Evolutionary conservation across 1,140 invertebrate species (phyloP).

Genomic region (Glomeris maerens): DNA sequence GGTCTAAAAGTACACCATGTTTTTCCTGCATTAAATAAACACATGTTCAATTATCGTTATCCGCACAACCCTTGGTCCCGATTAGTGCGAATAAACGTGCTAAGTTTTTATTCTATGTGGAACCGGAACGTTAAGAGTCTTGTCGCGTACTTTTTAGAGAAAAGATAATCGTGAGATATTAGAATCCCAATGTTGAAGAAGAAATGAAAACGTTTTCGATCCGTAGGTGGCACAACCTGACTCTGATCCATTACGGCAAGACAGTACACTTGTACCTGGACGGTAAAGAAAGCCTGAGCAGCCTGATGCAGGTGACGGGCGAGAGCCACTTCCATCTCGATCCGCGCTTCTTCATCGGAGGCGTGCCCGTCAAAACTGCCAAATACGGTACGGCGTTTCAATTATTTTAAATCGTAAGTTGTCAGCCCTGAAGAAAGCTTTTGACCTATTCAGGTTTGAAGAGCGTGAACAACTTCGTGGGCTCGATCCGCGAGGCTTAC

Average conservation of each 20-base stretch:
- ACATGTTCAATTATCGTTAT: not conserved
- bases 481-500: conserved; percentile 79
- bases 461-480: conserved; percentile 47
- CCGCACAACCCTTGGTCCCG: too few relatives aligned
- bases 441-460: conserved; percentile 31
- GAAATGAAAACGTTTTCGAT: not conserved
- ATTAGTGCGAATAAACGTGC: too few relatives aligned
- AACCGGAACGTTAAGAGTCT: not conserved
- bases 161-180: not conserved
- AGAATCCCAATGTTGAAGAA: not conserved
- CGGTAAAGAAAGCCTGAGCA: conserved; percentile 36
- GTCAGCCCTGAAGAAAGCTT: conserved; percentile 5
- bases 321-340: conserved; percentile 71
- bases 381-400: conserved; percentile 23
- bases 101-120: too few relatives aligned
- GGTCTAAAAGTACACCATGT: not conserved
- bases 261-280: conserved; percentile 57
- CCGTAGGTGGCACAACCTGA: conserved; percentile 74
- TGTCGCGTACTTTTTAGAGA: not conserved
- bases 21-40: too few relatives aligned
- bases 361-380: conserved; percentile 43
- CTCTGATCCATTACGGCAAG: conserved; percentile 60
- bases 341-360: conserved; percentile 81
- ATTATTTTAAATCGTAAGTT: conserved; percentile 1
- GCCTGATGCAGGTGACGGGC: conserved; percentile 51